A percentile compares a stretch with the other conserved stretches of the same genome.
Evolutionary conservation across 2,797 vertebrate genomes (phyloP).

Genomic region (Falco rusticolus): DNA sequence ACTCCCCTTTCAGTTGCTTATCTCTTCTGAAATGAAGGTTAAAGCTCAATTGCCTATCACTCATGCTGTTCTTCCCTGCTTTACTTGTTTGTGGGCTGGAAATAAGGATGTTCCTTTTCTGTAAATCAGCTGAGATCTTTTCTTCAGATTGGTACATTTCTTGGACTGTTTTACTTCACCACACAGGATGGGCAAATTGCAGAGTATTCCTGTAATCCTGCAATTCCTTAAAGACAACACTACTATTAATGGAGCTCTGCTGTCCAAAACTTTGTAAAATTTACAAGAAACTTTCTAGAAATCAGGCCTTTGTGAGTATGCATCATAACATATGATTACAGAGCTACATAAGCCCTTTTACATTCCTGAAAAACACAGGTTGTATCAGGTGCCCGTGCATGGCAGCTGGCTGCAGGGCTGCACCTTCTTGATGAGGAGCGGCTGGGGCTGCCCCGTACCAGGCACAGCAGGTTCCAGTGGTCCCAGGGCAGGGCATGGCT

Average conservation of each 20-base stretch:
- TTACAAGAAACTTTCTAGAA: neutral
- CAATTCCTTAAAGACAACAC: neutral
- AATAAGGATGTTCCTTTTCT: neutral
- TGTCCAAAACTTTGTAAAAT: neutral
- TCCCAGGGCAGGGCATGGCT: neutral
- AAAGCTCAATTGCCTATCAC: neutral
- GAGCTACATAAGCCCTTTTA: neutral
- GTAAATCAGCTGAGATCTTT: neutral
- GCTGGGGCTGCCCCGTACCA: rapidly evolving
- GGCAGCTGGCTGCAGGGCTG: no score
- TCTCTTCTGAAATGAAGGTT: neutral
- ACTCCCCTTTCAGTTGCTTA: neutral
- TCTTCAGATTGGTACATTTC: neutral
- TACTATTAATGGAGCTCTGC: neutral
- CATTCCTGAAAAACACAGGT: neutral
- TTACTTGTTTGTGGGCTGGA: neutral
- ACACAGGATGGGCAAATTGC: neutral
- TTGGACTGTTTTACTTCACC: neutral
- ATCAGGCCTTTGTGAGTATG: no score
- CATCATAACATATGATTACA: neutral
- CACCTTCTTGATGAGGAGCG: neutral
- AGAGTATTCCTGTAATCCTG: neutral
- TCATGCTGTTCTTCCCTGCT: neutral
- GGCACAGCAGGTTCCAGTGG: neutral
- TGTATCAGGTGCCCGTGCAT: rapidly evolving